Conservation (phyloP, 1,140 invertebrate species). For the Antheraea mylitta region DNA sequence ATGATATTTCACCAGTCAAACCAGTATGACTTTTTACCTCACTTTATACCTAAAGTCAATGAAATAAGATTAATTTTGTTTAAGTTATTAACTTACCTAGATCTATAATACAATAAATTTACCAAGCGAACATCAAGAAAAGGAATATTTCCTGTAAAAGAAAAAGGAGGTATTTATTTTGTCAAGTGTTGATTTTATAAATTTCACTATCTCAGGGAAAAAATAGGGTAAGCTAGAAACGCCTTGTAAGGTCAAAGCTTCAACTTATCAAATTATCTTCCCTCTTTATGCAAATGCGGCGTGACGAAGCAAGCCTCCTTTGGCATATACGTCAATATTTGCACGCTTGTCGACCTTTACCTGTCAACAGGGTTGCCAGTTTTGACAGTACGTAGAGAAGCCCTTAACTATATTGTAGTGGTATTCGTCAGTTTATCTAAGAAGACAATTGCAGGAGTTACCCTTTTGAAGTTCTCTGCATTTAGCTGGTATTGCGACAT, state of each 20-base stretch:
- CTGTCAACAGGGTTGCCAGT: constrained; percentile 2
- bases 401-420: no score
- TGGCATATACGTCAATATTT: constrained; percentile 11
- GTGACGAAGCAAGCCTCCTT: constrained; percentile 9
- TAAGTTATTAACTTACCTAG: no score
- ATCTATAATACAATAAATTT: no score
- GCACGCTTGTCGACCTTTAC: constrained; percentile 6
- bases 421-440: no score
- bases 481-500: no score
- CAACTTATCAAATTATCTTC: constrained; percentile 11
- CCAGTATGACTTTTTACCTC: no score
- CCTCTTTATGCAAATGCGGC: constrained; percentile 12
- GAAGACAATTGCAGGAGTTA: no score
- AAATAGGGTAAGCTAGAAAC: background rate
- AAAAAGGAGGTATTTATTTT: background rate
- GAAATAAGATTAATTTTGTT: no score
- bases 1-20: no score
- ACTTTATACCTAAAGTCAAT: no score
- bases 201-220: constrained; percentile 10
- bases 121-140: background rate
- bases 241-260: background rate
- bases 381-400: background rate
- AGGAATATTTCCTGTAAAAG: background rate
- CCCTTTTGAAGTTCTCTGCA: no score
- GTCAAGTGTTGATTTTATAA: background rate